A percentile compares a stretch with the other conserved stretches of the same genome.
phyloP scores from a whole-genome alignment of 1,140 invertebrate genomes.

The Drosophila aff. region DNA sequence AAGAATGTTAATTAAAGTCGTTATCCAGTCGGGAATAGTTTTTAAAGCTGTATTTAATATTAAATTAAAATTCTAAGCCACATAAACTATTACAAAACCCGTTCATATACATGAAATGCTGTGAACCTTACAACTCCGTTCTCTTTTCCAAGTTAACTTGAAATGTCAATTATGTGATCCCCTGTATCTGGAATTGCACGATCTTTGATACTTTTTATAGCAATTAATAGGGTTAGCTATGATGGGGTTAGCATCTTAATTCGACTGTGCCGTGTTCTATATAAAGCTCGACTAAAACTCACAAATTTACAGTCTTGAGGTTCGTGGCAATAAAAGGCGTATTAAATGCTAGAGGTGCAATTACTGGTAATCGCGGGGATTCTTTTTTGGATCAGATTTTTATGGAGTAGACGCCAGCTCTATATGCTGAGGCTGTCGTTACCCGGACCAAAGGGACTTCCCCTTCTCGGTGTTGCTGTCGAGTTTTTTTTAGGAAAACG shows the following conservation, averaged over 20 bases:
- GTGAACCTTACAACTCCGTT: neutral
- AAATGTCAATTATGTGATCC: neutral
- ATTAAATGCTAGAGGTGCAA: neutral
- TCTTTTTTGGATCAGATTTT: constrained; percentile 46
- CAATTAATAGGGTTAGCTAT: neutral
- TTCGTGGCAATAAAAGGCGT: neutral
- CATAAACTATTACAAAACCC: neutral
- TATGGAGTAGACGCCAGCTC: constrained; percentile 65
- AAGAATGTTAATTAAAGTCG: neutral
- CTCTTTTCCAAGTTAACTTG: neutral
- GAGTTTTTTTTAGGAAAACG: neutral
- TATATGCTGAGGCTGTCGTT: constrained; percentile 58
- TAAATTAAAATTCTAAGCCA: neutral
- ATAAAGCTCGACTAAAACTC: neutral
- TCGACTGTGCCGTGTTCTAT: neutral
- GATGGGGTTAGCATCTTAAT: neutral
- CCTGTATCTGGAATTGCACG: neutral
- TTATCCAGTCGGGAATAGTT: accelerated
- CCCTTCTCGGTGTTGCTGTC: constrained; percentile 51
- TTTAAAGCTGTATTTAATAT: neutral
- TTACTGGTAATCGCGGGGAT: neutral
- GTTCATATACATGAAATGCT: neutral
- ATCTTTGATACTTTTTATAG: neutral
- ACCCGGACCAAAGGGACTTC: constrained; percentile 63
- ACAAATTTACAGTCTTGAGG: neutral